Evolutionary conservation across 2,113 vertebrate genomes (phyloP).

Genomic region (Recurvirostra avosetta): DNA sequence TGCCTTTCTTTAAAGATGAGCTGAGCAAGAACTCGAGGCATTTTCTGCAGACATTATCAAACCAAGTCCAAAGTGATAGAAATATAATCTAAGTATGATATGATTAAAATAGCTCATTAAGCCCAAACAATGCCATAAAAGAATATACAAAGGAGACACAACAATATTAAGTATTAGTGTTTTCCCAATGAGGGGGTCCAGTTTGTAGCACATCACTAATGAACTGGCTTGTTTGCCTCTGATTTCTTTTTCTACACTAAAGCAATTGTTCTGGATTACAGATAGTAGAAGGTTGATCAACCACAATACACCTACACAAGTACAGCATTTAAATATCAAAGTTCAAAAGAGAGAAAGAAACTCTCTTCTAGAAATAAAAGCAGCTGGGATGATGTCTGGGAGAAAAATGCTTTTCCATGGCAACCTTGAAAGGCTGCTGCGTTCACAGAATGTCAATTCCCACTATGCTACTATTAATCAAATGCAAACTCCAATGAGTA

Average conservation of each 20-base stretch:
- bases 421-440: conserved; percentile 5
- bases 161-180: background rate
- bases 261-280: background rate
- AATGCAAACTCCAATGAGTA: background rate
- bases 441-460: conserved; percentile 5
- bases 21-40: background rate
- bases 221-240: background rate
- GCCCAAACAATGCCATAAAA: background rate
- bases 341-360: conserved; percentile 6
- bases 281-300: background rate
- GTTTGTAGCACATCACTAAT: background rate
- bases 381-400: background rate
- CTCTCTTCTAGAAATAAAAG: conserved; percentile 18
- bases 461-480: conserved; percentile 31
- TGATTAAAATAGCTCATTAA: background rate
- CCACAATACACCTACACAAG: background rate
- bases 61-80: background rate
- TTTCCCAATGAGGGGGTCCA: background rate
- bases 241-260: background rate
- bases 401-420: conserved; percentile 53
- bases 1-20: background rate
- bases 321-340: conserved; percentile 15
- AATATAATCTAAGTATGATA: background rate
- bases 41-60: background rate
- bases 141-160: background rate